A percentile compares a stretch with the other conserved stretches of the same genome.
These are phyloP conservation scores for Eurytoma adleriae DNA, from an alignment of 2,888 invertebrate genomes.

Conservation along the genomic window DNA sequence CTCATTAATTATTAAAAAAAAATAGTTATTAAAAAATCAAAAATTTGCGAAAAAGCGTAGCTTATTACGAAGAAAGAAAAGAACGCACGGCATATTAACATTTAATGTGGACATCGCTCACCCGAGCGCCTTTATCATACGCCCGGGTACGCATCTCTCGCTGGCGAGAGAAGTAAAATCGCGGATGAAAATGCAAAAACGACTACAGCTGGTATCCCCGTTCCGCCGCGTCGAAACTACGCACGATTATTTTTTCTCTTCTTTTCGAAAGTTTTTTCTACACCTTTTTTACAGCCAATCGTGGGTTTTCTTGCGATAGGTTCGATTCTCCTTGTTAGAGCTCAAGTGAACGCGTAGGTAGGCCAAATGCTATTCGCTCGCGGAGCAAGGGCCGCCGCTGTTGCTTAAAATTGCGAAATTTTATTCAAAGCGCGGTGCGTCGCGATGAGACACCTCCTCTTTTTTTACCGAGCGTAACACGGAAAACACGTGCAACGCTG, in stretches of 20 bases:
- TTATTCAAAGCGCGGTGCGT: slow-evolving; percentile 14
- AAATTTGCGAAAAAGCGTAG: too few species aligned
- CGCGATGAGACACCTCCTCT: too few species aligned
- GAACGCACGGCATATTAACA: too few species aligned
- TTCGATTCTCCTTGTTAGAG: slow-evolving; percentile 45
- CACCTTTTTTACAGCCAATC: background rate
- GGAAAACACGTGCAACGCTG: background rate
- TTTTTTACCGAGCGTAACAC: background rate
- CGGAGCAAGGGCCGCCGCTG: background rate
- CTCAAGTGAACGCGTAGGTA: background rate
- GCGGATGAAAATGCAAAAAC: slow-evolving; percentile 36
- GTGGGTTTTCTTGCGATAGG: slow-evolving; percentile 38
- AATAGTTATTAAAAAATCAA: too few species aligned
- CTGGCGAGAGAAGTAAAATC: slow-evolving; percentile 9
- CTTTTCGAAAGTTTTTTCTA: slow-evolving; percentile 32
- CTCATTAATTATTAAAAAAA: too few species aligned
- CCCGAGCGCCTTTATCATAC: too few species aligned
- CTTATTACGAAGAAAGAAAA: too few species aligned
- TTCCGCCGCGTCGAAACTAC: too few species aligned
- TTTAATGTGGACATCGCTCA: too few species aligned
- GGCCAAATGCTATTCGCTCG: background rate
- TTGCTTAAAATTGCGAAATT: slow-evolving; percentile 39
- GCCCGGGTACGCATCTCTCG: background rate
- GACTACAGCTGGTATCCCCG: background rate
- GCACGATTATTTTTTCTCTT: background rate